These are phyloP conservation scores for Xenopus laevis DNA, from an alignment of 2,113 vertebrate genomes.

Conservation along the genomic window DNA sequence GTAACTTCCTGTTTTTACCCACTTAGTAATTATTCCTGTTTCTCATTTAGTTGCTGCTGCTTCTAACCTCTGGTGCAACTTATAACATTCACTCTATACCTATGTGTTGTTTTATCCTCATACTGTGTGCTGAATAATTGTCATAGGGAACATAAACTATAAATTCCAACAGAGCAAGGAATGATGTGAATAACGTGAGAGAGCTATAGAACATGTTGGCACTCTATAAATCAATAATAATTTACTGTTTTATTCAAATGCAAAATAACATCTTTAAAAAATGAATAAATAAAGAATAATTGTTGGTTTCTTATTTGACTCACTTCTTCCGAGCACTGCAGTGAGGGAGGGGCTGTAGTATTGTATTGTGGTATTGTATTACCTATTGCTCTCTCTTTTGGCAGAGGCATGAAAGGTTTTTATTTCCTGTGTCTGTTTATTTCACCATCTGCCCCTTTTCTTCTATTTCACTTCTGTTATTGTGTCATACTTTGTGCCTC, in stretches of 20 bases:
- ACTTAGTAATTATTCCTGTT: too few species aligned
- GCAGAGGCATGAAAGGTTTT: background rate
- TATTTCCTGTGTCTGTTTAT: conserved; percentile 1
- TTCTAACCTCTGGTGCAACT: too few species aligned
- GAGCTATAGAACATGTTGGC: background rate
- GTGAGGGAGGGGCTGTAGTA: conserved; percentile 9
- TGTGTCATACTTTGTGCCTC: conserved; percentile 10
- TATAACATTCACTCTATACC: too few species aligned
- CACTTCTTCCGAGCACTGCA: background rate
- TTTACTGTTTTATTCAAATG: too few species aligned
- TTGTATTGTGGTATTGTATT: conserved; percentile 26
- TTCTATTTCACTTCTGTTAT: conserved; percentile 4
- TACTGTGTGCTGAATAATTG: too few species aligned
- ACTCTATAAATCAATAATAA: background rate
- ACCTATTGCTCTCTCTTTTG: background rate
- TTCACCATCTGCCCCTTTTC: background rate
- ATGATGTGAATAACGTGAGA: too few species aligned
- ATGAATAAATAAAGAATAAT: background rate
- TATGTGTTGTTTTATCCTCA: too few species aligned
- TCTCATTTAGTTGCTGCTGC: too few species aligned
- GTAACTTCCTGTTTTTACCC: too few species aligned
- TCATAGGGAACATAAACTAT: too few species aligned
- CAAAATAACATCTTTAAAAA: too few species aligned
- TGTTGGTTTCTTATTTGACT: background rate
- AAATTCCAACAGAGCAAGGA: too few species aligned